These are phyloP conservation scores for Eonycteris spelaea DNA, from an alignment of 2,113 vertebrate species.

Conservation along the genomic window DNA sequence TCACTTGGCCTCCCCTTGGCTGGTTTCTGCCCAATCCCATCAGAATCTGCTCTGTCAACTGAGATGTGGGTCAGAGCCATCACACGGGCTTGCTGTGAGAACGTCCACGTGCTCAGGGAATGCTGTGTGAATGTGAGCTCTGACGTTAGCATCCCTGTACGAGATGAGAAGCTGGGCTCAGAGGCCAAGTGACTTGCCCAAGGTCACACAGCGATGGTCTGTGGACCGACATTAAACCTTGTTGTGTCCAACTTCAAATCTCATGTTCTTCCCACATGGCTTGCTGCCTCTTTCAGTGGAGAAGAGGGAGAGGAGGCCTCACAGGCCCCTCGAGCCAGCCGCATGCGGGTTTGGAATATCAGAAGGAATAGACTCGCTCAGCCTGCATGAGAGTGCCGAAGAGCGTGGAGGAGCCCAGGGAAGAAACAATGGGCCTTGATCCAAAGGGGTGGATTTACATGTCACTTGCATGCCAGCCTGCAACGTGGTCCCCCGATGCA, in stretches of 20 bases:
- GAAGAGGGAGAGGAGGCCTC: background rate
- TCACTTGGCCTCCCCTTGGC: no score
- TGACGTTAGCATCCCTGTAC: accelerated
- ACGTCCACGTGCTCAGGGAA: no score
- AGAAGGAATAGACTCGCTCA: background rate
- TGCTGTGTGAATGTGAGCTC: background rate
- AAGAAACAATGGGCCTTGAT: background rate
- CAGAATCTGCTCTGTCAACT: background rate
- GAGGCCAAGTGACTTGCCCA: background rate
- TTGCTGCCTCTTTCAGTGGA: background rate
- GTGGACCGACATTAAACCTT: background rate
- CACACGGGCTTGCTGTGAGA: no score
- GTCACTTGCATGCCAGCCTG: background rate
- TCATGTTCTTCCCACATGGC: background rate
- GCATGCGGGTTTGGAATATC: background rate
- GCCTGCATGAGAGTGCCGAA: accelerated
- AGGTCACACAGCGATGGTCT: background rate
- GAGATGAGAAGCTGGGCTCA: background rate
- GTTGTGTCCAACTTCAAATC: background rate
- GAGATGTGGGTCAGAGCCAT: accelerated
- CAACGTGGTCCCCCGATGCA: background rate
- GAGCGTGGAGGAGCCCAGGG: background rate
- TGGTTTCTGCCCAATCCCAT: accelerated
- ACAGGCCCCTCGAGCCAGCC: background rate
- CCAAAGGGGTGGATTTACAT: background rate